Evolutionary conservation across 2,797 vertebrate species (phyloP), one percentile per base, ranked within the genome.

Genomic region (Buceros bicornis): DNA sequence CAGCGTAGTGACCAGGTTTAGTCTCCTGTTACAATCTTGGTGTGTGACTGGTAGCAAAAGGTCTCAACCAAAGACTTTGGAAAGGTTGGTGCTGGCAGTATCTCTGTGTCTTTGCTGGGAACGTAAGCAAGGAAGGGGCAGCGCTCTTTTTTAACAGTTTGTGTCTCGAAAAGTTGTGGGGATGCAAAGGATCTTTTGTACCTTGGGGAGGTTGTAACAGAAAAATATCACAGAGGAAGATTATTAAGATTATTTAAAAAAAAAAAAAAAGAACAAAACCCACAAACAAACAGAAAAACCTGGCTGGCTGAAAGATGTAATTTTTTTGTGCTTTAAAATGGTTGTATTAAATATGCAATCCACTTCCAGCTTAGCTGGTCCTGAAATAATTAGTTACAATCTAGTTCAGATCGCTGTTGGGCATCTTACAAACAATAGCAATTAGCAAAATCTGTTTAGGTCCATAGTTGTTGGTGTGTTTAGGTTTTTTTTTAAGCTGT

Each of bases 11-110:
- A n/a, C 45, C 42, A 43, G 18, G 11, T 47, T 91, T n/a, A 50
- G 28, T 58, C 31, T 72, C 16, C 37, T 24, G 45, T 50, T 70
- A 26, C 25, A 50, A 28, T 28, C 26, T 26, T 54, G 6, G 6
- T 79, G 42, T 31, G 10, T 21, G 60, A 24, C 2, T 4, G 25
- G n/a, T 51, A 20, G 20, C 40, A n/a, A 29, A 58, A 35, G 11
- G 15, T 45, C 45, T 51, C 28, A 10, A 6, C 11, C 28, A 26
- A 37, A 29, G 62, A 14, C 26, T 33, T 35, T 20, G 45, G 26
- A 79, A n/a, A 26, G 14, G 4, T 22, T n/a, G 15, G 8, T 87
- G 0, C 25, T 54, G 35, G 14, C 0, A 1, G 5, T 71, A 25
- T 56, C 53, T 16, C 0, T 17, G 22, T 1, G 1, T 42, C 43